Evolutionary conservation across 2,888 invertebrate species (phyloP), one percentile per base, ranked within the genome.

Genomic region (Epirrhoe alternata): DNA sequence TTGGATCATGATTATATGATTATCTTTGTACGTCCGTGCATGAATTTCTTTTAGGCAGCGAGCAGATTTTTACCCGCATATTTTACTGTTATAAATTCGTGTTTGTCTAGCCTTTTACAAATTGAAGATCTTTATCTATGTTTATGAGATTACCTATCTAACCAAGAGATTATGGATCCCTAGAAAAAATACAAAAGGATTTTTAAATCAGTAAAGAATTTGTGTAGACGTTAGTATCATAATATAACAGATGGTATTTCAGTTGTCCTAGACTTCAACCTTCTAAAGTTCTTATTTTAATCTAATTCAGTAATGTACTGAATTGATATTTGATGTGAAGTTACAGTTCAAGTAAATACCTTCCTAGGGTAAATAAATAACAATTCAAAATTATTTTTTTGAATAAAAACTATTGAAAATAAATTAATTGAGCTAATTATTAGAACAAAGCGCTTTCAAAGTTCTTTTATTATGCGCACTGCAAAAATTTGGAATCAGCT

Each of bases 1-100:
- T 86, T 83, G 81, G 78, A 80, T 82, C 79, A 81, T 82, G 82
- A 82, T 81, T 84, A 81, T 56, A 56, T 80, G 74, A 80, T 80
- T 77, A 78, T 78, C 65, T 68, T 70, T 69, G 70, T 74, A 70
- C 69, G 70, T 73, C 62, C 64, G 64, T 61, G 65, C 70, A 74
- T 71, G 61, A 70, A 74, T 70, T 61, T 33, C 65, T 72, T 68
- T 58, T 42, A 38, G 54, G 54, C 57, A 54, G 31, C 55, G 55
- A 55, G 14, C 35, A 33, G 54, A 57, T 64, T 59, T 64, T 64
- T 50, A 42, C 49, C 42, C 42, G 30, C 24, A 38, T 45, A 35
- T 47, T 58, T 5, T 12, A n/a, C n/a, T 52, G 12, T 16, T 35
- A 49, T 64, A 58, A 58, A 58, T 47, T 42, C 56, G 17, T 38